phyloP scores from a whole-genome alignment of 2,888 invertebrate species.

The Rhamnusium bicolor region DNA sequence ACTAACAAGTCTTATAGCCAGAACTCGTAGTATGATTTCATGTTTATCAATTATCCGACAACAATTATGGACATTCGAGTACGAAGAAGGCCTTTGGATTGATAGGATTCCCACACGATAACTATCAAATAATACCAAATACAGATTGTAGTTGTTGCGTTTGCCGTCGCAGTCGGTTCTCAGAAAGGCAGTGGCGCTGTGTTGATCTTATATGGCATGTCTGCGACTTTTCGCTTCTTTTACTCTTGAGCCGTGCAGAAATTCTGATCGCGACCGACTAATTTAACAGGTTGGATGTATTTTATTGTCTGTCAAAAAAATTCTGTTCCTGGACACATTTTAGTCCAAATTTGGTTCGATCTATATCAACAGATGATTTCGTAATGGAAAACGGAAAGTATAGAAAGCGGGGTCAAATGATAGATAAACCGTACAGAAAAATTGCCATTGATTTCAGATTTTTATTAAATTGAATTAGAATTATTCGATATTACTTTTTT shows the following conservation, averaged over 20 bases:
- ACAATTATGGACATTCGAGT: slow-evolving; percentile 50
- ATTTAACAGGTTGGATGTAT: slow-evolving; percentile 40
- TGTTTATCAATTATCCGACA: slow-evolving; percentile 47
- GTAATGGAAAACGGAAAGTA: background rate
- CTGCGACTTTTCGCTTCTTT: slow-evolving; percentile 57
- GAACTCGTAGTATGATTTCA: slow-evolving; percentile 40
- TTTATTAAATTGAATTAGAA: too few species aligned
- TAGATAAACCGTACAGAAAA: too few species aligned
- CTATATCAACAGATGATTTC: background rate
- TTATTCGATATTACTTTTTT: too few species aligned
- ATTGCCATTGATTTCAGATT: too few species aligned
- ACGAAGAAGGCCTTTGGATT: slow-evolving; percentile 48
- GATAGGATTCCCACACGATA: slow-evolving; percentile 69
- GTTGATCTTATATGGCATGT: slow-evolving; percentile 64
- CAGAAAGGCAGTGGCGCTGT: slow-evolving; percentile 63
- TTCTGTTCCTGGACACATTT: slow-evolving; percentile 12
- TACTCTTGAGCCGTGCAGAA: slow-evolving; percentile 47
- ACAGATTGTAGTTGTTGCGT: slow-evolving; percentile 57
- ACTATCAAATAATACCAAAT: slow-evolving; percentile 69
- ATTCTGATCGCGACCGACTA: slow-evolving; percentile 46
- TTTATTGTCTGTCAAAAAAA: slow-evolving; percentile 6
- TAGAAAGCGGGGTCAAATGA: too few species aligned
- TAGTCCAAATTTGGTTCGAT: background rate
- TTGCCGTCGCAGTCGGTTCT: slow-evolving; percentile 57
- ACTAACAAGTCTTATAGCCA: slow-evolving; percentile 23